Conservation (phyloP, 2,797 vertebrate species). For the Pseudochromis fuscus region DNA sequence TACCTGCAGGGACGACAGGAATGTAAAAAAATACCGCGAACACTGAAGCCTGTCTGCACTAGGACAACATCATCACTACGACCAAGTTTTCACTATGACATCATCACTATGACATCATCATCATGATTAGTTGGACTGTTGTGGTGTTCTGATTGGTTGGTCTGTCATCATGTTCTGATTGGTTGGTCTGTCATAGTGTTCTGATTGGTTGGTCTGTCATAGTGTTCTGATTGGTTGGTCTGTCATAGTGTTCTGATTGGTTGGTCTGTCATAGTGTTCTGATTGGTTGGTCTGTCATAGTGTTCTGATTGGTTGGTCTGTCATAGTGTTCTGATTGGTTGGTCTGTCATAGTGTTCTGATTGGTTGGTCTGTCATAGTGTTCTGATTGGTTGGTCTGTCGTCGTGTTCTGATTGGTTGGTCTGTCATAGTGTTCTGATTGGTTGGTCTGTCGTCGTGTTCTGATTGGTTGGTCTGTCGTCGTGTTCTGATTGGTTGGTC, state of each 20-base stretch:
- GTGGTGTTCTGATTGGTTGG: neutral
- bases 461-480: neutral
- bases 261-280: too few relatives aligned
- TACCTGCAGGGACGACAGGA: constrained; percentile 78
- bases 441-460: neutral
- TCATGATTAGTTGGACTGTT: neutral
- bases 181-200: too few relatives aligned
- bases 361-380: too few relatives aligned
- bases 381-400: neutral
- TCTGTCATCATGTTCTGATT: neutral
- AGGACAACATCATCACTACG: neutral
- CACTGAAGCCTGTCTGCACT: too few relatives aligned
- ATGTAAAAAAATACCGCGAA: too few relatives aligned
- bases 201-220: neutral
- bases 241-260: neutral
- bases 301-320: neutral
- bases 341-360: neutral
- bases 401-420: neutral
- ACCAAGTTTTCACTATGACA: neutral
- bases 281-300: neutral
- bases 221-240: too few relatives aligned
- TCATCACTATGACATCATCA: neutral
- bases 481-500: neutral
- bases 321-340: too few relatives aligned
- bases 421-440: neutral